phyloP scores from a whole-genome alignment of 2,797 vertebrate species.

The Pangasius larnaudii region DNA sequence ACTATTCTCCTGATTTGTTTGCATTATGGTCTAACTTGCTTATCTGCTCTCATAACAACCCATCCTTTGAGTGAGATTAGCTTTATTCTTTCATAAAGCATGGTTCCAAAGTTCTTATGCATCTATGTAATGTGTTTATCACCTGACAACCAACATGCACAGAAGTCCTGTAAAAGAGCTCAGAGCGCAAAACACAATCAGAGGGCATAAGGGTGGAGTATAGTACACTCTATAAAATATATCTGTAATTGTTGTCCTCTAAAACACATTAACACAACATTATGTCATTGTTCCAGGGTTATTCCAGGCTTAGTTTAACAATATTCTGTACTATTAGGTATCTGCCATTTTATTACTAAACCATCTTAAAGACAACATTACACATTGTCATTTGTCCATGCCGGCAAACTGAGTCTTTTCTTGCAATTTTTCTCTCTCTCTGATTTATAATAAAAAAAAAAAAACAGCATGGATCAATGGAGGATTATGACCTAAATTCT shows the following conservation, averaged over 20 bases:
- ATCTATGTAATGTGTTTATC: constrained; percentile 3
- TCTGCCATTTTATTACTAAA: background rate
- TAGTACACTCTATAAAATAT: constrained; percentile 32
- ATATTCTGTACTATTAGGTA: background rate
- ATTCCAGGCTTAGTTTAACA: background rate
- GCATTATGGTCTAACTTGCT: background rate
- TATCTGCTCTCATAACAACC: constrained; percentile 11
- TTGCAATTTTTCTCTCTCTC: background rate
- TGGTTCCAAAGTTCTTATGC: constrained; percentile 45
- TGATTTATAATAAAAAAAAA: background rate
- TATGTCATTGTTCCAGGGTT: background rate
- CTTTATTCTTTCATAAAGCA: constrained; percentile 20
- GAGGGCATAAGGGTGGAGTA: constrained; percentile 47
- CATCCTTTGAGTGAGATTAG: constrained; percentile 8
- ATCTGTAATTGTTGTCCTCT: constrained; percentile 28
- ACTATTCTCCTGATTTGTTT: background rate
- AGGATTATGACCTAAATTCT: background rate
- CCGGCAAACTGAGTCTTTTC: background rate
- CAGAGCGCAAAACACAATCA: background rate
- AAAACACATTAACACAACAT: constrained; percentile 24
- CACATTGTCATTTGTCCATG: background rate
- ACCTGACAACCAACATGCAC: constrained; percentile 5
- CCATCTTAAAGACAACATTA: background rate
- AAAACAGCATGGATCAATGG: background rate
- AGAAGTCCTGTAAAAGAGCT: constrained; percentile 28